phyloP scores from a whole-genome alignment of 1,140 invertebrate genomes.

The Dendroctonus valens region DNA sequence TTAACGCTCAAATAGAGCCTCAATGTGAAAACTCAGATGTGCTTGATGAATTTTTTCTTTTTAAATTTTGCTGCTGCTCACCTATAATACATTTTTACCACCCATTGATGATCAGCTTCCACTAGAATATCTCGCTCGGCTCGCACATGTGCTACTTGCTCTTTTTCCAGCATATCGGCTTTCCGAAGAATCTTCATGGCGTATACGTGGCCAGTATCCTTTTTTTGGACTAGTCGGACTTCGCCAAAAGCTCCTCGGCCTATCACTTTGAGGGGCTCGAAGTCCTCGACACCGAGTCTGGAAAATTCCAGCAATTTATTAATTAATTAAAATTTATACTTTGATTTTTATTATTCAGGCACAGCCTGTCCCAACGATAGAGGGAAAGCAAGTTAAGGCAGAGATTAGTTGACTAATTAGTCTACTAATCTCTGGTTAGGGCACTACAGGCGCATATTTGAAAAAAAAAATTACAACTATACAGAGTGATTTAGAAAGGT shows the following conservation, averaged over 20 bases:
- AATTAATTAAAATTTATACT: too few relatives aligned
- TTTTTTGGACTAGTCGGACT: slow-evolving; percentile 98
- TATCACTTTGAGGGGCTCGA: slow-evolving; percentile 96
- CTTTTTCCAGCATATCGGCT: slow-evolving; percentile 99
- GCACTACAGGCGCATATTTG: too few relatives aligned
- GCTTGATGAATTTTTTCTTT: too few relatives aligned
- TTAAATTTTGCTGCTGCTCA: neutral
- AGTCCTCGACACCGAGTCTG: slow-evolving; percentile 95
- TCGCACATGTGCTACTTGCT: slow-evolving; percentile 94
- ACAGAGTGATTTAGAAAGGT: too few relatives aligned
- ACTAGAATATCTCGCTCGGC: slow-evolving; percentile 98
- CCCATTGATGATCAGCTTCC: slow-evolving; percentile 99
- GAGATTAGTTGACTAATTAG: too few relatives aligned
- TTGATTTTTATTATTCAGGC: too few relatives aligned
- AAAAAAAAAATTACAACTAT: too few relatives aligned
- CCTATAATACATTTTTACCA: slow-evolving; percentile 52
- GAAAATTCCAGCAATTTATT: neutral
- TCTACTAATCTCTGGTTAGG: too few relatives aligned
- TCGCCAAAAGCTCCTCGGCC: slow-evolving; percentile 98
- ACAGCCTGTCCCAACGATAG: too few relatives aligned
- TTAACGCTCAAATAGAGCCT: too few relatives aligned
- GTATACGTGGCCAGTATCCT: slow-evolving; percentile 99
- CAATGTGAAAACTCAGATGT: too few relatives aligned
- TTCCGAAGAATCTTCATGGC: slow-evolving; percentile 99
- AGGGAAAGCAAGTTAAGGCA: too few relatives aligned